These are phyloP conservation scores for Meloe dianella DNA, from an alignment of 2,888 invertebrate species.

Conservation along the genomic window DNA sequence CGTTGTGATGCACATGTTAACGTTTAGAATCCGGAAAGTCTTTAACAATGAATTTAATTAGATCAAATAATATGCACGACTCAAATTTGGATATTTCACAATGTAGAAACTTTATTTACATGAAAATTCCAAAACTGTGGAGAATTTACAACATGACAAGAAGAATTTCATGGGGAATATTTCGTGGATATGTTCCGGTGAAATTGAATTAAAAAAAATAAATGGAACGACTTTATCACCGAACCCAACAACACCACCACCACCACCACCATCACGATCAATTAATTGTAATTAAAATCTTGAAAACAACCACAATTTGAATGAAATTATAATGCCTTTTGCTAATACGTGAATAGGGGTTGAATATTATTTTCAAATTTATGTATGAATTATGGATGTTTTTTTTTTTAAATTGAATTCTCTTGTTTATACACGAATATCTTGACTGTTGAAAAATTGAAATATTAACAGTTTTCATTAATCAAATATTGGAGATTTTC, in stretches of 20 bases:
- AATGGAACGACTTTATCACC: too few relatives aligned
- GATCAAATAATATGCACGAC: too few relatives aligned
- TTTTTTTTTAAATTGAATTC: too few relatives aligned
- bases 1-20: too few relatives aligned
- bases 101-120: slow-evolving; percentile 1
- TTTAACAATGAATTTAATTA: too few relatives aligned
- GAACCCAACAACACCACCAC: neutral
- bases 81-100: neutral
- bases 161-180: neutral
- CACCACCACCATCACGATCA: neutral
- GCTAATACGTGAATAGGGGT: neutral
- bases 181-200: neutral
- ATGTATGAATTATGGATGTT: too few relatives aligned
- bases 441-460: too few relatives aligned
- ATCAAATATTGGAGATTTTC: neutral
- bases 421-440: too few relatives aligned
- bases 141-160: neutral
- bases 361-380: too few relatives aligned
- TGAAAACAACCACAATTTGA: neutral
- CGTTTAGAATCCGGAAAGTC: too few relatives aligned
- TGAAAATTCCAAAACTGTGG: neutral
- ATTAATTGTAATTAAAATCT: neutral
- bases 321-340: neutral
- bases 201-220: neutral
- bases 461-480: too few relatives aligned